These are phyloP conservation scores for Melolontha melolontha DNA, from an alignment of 2,888 invertebrate genomes.

Conservation along the genomic window DNA sequence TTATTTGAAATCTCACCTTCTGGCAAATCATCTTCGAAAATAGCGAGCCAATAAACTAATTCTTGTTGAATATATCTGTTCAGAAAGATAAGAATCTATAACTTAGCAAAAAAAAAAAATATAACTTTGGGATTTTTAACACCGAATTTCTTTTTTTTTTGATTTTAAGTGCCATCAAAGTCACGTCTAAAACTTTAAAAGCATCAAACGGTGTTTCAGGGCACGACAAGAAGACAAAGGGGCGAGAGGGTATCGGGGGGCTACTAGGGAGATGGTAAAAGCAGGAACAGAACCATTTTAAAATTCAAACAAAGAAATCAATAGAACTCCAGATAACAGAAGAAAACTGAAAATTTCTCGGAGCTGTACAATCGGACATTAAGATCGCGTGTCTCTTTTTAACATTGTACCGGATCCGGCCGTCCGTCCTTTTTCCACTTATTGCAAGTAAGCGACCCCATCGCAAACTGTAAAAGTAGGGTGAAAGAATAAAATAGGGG, in stretches of 20 bases:
- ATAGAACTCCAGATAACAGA: conserved; percentile 54
- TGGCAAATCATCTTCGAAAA: too few relatives aligned
- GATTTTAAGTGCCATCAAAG: too few relatives aligned
- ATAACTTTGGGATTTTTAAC: too few relatives aligned
- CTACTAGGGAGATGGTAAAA: conserved; percentile 8
- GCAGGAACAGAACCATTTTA: conserved; percentile 36
- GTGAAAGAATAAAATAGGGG: conserved; percentile 66
- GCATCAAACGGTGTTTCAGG: too few relatives aligned
- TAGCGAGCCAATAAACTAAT: too few relatives aligned
- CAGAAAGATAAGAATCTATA: too few relatives aligned
- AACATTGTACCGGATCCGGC: conserved; percentile 24
- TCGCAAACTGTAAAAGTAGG: conserved; percentile 65
- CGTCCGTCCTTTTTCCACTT: conserved; percentile 42
- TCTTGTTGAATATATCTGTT: too few relatives aligned
- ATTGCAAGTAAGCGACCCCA: conserved; percentile 49
- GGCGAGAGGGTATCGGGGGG: background rate
- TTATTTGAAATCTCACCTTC: too few relatives aligned
- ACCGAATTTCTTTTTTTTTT: too few relatives aligned
- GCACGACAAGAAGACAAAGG: too few relatives aligned
- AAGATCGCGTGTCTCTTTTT: conserved; percentile 47
- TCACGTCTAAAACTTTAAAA: too few relatives aligned
- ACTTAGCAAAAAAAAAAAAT: too few relatives aligned
- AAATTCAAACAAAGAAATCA: conserved; percentile 52
- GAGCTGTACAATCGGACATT: conserved; percentile 53
- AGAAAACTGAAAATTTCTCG: conserved; percentile 57